Conservation (phyloP, 2,797 vertebrate species). For the Channa striata region DNA sequence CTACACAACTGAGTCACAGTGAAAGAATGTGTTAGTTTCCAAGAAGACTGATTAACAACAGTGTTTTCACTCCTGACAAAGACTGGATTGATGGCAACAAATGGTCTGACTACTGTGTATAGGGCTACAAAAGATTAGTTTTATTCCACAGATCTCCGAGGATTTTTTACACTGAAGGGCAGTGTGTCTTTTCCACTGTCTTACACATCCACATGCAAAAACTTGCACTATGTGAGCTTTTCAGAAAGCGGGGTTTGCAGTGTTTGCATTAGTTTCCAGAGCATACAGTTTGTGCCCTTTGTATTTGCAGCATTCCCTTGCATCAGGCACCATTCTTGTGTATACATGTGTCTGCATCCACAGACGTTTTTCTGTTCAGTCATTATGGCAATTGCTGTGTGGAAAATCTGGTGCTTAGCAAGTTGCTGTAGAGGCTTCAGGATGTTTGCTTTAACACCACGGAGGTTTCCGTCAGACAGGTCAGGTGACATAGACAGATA, state of each 20-base stretch:
- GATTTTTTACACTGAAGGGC: conserved; percentile 41
- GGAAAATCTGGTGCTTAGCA: conserved; percentile 42
- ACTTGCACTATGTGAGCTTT: background rate
- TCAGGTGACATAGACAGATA: conserved; percentile 66
- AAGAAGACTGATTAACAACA: conserved; percentile 56
- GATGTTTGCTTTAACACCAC: conserved; percentile 69
- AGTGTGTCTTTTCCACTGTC: conserved; percentile 31
- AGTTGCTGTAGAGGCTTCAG: conserved; percentile 46
- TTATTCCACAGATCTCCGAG: conserved; percentile 36
- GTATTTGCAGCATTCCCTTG: conserved; percentile 4
- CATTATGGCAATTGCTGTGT: conserved; percentile 19
- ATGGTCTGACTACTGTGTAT: conserved; percentile 48
- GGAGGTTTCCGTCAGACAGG: conserved; percentile 72
- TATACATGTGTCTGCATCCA: conserved; percentile 12
- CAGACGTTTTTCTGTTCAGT: conserved; percentile 6
- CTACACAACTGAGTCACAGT: conserved; percentile 27
- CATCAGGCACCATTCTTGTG: conserved; percentile 5
- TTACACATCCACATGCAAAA: conserved; percentile 32
- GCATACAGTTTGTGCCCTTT: background rate
- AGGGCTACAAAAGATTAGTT: conserved; percentile 64
- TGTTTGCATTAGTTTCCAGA: conserved; percentile 13
- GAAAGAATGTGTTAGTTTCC: conserved; percentile 52
- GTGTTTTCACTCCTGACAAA: conserved; percentile 65
- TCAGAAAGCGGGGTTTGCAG: background rate
- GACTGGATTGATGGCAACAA: conserved; percentile 53